Conservation (phyloP, 2,113 vertebrate genomes). For the Monopterus albus region DNA sequence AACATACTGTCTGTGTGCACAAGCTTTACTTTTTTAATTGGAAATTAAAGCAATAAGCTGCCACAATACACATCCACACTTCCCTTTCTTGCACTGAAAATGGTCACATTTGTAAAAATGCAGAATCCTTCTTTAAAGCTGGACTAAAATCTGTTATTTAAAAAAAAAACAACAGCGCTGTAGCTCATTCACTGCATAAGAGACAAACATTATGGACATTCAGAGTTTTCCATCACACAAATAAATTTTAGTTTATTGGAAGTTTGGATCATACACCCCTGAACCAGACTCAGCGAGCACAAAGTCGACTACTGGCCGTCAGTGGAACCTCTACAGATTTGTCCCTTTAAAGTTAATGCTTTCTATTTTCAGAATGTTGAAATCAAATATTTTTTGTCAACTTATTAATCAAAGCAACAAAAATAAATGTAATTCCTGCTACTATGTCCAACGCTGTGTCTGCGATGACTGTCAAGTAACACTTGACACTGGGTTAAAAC, state of each 20-base stretch:
- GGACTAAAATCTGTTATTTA: slow-evolving; percentile 44
- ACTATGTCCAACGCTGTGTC: background rate
- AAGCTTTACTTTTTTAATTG: slow-evolving; percentile 66
- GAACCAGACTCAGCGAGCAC: no score
- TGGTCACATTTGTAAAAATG: slow-evolving; percentile 50
- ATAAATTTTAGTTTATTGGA: slow-evolving; percentile 8
- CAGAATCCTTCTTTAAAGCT: slow-evolving; percentile 11
- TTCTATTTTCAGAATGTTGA: background rate
- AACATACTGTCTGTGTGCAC: slow-evolving; percentile 33
- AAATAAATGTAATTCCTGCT: background rate
- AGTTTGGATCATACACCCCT: slow-evolving; percentile 3
- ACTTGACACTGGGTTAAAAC: slow-evolving; percentile 9
- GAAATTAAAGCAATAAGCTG: slow-evolving; percentile 70
- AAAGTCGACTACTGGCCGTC: background rate
- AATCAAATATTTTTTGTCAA: background rate
- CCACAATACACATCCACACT: slow-evolving; percentile 47
- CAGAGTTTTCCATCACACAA: background rate
- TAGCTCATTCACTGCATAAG: slow-evolving; percentile 24
- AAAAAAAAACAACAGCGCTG: slow-evolving; percentile 20
- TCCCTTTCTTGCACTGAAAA: slow-evolving; percentile 47
- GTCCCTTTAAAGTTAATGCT: background rate
- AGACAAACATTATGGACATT: slow-evolving; percentile 23
- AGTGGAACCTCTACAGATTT: slow-evolving; percentile 1
- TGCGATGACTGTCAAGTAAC: slow-evolving; percentile 23
- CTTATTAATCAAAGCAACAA: background rate